Percentiles rank a stretch among this genome's conserved stretches.
These are phyloP conservation scores for Pollenia angustigena DNA, from an alignment of 2,888 invertebrate genomes.

Conservation along the genomic window DNA sequence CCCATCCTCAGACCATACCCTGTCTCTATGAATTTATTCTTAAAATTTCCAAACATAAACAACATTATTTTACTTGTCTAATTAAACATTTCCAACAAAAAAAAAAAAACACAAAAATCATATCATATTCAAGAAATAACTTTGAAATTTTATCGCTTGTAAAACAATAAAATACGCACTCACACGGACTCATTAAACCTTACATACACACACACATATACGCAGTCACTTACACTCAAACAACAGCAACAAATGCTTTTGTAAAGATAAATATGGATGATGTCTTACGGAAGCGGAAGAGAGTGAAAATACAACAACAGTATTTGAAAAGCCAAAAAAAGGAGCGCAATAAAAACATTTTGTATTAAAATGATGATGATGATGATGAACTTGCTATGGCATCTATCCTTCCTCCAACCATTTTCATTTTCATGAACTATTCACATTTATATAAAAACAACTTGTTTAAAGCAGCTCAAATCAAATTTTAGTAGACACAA, in stretches of 20 bases:
- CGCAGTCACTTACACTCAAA: neutral
- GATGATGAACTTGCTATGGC: slow-evolving; percentile 49
- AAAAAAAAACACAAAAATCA: neutral
- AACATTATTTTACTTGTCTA: slow-evolving; percentile 50
- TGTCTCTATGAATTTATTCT: neutral
- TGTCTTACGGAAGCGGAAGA: slow-evolving; percentile 63
- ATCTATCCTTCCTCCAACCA: slow-evolving; percentile 13
- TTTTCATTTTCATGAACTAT: neutral
- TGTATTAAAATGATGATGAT: too few relatives aligned
- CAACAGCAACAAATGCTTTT: slow-evolving; percentile 3
- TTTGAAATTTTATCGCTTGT: slow-evolving; percentile 53
- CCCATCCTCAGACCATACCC: too few relatives aligned
- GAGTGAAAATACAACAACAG: neutral
- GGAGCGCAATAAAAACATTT: slow-evolving; percentile 26
- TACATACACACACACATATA: neutral
- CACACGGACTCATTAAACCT: neutral
- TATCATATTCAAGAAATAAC: slow-evolving; percentile 41
- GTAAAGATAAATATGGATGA: slow-evolving; percentile 5
- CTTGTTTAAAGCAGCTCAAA: slow-evolving; percentile 4
- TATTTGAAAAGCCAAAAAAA: slow-evolving; percentile 24
- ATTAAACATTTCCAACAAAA: slow-evolving; percentile 42
- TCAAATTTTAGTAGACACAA: slow-evolving; percentile 39
- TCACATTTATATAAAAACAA: slow-evolving; percentile 1
- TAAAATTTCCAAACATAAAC: neutral
- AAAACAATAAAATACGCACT: slow-evolving; percentile 18